These are phyloP conservation scores for Pseudomyrmex sp. DNA, from an alignment of 1,140 invertebrate species.

Conservation along the genomic window DNA sequence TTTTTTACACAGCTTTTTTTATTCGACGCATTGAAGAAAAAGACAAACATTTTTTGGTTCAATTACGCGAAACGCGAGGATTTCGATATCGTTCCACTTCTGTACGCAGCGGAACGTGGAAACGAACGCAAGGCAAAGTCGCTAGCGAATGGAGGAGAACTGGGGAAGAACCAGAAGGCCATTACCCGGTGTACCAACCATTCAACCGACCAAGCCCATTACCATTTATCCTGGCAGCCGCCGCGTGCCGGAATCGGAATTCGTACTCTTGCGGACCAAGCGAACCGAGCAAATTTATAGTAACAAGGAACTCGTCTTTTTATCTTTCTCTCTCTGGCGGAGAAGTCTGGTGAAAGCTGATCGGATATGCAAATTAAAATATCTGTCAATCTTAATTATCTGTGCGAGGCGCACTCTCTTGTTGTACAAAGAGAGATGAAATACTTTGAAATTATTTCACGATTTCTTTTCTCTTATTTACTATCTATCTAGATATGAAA, in stretches of 20 bases:
- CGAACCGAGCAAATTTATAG: slow-evolving; percentile 66
- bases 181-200: slow-evolving; percentile 71
- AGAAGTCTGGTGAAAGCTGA: slow-evolving; percentile 34
- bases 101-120: slow-evolving; percentile 37
- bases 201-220: slow-evolving; percentile 71
- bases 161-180: slow-evolving; percentile 64
- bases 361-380: background rate
- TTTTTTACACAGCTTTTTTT: slow-evolving; percentile 16
- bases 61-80: background rate
- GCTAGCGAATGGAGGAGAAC: slow-evolving; percentile 5
- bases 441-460: background rate
- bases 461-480: too few relatives aligned
- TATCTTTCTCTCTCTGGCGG: background rate
- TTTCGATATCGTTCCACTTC: slow-evolving; percentile 16
- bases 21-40: background rate
- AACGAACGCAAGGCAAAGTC: slow-evolving; percentile 32
- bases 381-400: slow-evolving; percentile 26
- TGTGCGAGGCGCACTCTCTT: background rate
- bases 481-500: too few relatives aligned
- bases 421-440: background rate
- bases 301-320: slow-evolving; percentile 62
- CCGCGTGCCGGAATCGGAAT: slow-evolving; percentile 74
- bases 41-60: background rate
- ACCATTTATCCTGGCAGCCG: slow-evolving; percentile 71
- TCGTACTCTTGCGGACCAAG: slow-evolving; percentile 68